Conservation (phyloP, 2,113 vertebrate species). For the Salvator merianae region DNA sequence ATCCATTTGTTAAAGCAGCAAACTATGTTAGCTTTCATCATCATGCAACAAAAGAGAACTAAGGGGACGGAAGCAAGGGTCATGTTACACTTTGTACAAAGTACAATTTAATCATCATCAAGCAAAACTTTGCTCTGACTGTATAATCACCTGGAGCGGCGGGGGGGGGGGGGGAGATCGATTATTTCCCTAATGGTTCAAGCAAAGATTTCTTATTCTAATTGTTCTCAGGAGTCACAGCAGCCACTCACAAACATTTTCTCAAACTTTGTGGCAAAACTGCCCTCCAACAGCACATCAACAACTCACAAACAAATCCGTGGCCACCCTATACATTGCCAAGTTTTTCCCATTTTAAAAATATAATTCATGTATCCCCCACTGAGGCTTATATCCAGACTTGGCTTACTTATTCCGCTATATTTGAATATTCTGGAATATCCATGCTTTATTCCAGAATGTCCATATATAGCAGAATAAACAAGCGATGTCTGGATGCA, state of each 20-base stretch:
- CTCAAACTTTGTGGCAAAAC: background rate
- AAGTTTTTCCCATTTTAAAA: constrained; percentile 3
- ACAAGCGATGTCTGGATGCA: too few species aligned
- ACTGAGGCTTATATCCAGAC: too few species aligned
- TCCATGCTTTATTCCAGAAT: too few species aligned
- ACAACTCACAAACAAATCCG: background rate
- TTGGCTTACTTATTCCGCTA: too few species aligned
- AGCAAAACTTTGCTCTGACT: background rate
- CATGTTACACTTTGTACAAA: background rate
- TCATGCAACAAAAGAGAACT: background rate
- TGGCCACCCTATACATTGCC: background rate
- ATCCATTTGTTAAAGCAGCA: background rate
- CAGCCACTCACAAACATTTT: background rate
- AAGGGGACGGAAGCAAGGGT: background rate
- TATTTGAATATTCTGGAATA: too few species aligned
- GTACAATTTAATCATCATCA: background rate
- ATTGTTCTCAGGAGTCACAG: background rate
- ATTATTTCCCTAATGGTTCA: background rate
- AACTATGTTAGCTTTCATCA: background rate
- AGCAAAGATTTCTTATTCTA: background rate
- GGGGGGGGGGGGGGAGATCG: too few species aligned
- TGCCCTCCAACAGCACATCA: background rate
- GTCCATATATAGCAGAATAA: too few species aligned
- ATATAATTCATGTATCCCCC: background rate
- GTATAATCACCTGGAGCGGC: background rate